Conservation (phyloP, 2,888 invertebrate species). For the Plebejus anna region DNA sequence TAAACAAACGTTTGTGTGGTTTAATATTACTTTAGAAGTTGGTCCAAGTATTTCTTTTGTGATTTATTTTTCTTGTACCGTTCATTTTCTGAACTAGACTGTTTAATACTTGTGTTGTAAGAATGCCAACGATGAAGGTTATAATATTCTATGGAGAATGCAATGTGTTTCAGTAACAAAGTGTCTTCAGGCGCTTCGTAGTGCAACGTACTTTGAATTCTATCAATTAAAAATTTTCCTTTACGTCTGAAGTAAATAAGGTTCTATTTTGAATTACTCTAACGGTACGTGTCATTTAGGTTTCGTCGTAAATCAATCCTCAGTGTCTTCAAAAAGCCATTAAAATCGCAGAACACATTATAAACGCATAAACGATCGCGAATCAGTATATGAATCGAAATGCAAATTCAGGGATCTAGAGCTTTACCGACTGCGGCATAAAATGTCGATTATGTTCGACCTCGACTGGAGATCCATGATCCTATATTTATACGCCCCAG, state of each 20-base stretch:
- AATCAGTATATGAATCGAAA: constrained; percentile 9
- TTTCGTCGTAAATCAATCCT: neutral
- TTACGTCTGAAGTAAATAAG: neutral
- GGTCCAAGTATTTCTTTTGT: neutral
- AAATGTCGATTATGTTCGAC: constrained; percentile 50
- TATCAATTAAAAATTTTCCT: no score
- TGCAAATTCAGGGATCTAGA: constrained; percentile 7
- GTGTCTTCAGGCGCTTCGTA: no score
- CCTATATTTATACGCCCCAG: constrained; percentile 3
- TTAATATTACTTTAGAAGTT: neutral
- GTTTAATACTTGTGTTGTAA: no score
- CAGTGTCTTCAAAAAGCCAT: neutral
- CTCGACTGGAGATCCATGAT: constrained; percentile 37
- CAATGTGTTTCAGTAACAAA: no score
- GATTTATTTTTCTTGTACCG: neutral
- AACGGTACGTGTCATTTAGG: neutral
- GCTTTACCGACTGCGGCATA: constrained; percentile 39
- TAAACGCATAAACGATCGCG: neutral
- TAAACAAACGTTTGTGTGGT: neutral
- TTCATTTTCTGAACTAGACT: neutral
- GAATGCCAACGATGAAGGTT: no score
- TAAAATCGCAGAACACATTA: constrained; percentile 11
- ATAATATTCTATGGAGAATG: no score
- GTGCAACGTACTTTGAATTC: no score
- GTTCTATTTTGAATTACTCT: neutral